Conservation (phyloP, 2,888 invertebrate species). For the Priocnemis perturbator region DNA sequence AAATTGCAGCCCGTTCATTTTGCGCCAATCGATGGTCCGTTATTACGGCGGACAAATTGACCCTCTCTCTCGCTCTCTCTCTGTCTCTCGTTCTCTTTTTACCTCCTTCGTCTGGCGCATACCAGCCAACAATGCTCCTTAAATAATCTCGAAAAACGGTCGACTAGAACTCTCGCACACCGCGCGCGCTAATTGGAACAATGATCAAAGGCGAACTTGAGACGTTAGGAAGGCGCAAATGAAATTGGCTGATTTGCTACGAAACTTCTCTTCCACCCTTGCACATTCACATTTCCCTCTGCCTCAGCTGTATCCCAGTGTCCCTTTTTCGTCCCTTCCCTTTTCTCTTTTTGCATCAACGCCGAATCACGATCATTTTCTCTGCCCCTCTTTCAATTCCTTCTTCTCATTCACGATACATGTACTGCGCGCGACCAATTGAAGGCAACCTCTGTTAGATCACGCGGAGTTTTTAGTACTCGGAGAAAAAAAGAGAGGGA, state of each 20-base stretch:
- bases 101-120: not conserved
- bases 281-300: not conserved
- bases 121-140: too few species aligned
- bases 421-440: slow-evolving; percentile 34
- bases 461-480: slow-evolving; percentile 27
- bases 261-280: slow-evolving; percentile 32
- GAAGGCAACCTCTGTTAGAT: slow-evolving; percentile 38
- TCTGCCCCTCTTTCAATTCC: not conserved
- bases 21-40: too few species aligned
- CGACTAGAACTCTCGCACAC: slow-evolving; percentile 16
- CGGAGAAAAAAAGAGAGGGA: slow-evolving; percentile 18
- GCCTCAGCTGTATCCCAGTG: too few species aligned
- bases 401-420: slow-evolving; percentile 16
- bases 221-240: slow-evolving; percentile 23
- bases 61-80: not conserved
- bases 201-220: slow-evolving; percentile 30
- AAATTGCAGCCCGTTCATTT: too few species aligned
- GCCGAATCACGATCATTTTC: too few species aligned
- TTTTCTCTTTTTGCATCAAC: not conserved
- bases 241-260: slow-evolving; percentile 43
- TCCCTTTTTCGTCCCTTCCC: not conserved
- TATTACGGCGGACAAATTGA: not conserved
- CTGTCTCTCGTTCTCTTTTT: not conserved
- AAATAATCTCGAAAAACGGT: not conserved
- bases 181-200: slow-evolving; percentile 36